Conservation (phyloP, 1,140 invertebrate genomes). For the Drosophila ironensis region DNA sequence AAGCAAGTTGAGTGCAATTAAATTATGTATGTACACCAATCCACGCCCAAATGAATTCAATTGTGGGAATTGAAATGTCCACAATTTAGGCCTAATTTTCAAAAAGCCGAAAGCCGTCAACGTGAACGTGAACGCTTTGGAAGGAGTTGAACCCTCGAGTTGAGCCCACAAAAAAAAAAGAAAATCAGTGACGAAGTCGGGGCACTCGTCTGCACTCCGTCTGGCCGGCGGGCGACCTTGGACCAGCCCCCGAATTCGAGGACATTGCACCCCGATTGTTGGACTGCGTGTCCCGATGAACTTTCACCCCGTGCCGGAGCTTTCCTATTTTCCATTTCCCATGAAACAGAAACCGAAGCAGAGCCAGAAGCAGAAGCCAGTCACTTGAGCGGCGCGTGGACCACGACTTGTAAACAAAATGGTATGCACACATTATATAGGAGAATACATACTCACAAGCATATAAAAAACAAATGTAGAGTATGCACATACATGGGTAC, state of each 20-base stretch:
- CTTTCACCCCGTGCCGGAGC: conserved; percentile 13
- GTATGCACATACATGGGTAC: not conserved
- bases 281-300: conserved; percentile 18
- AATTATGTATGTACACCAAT: too few species aligned
- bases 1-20: too few species aligned
- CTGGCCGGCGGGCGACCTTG: conserved; percentile 35
- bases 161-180: not conserved
- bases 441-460: not conserved
- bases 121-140: too few species aligned
- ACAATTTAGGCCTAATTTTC: too few species aligned
- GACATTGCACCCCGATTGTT: conserved; percentile 21
- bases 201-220: conserved; percentile 29
- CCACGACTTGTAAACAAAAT: conserved; percentile 37
- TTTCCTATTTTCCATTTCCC: conserved; percentile 15
- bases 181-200: conserved; percentile 4
- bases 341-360: not conserved
- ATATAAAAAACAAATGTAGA: not conserved
- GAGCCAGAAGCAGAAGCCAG: conserved; percentile 7
- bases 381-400: conserved; percentile 38
- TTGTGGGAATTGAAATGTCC: too few species aligned
- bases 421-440: not conserved
- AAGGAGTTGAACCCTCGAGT: too few species aligned
- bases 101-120: too few species aligned
- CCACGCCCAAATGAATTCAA: too few species aligned
- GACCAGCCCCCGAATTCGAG: not conserved